Percentiles rank a stretch among this genome's conserved stretches.
phyloP scores from a whole-genome alignment of 1,140 invertebrate species.

The Eupristina koningsbergeri region DNA sequence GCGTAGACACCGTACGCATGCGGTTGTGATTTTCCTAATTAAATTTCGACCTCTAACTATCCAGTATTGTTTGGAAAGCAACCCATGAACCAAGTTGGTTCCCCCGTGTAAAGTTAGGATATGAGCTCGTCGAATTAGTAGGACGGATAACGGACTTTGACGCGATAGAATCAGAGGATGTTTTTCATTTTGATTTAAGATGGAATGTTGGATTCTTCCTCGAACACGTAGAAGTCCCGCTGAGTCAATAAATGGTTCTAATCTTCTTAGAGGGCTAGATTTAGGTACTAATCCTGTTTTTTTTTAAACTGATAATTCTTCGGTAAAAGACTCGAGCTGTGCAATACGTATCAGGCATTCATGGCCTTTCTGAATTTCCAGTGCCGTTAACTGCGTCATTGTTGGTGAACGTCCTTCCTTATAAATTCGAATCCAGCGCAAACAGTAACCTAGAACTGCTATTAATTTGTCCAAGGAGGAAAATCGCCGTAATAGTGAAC shows the following conservation, averaged over 20 bases:
- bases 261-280: background rate
- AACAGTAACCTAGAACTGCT: background rate
- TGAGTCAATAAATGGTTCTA: background rate
- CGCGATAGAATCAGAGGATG: slow-evolving; percentile 7
- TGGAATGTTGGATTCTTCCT: background rate
- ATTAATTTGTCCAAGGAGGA: background rate
- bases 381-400: too few relatives aligned
- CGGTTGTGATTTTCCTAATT: background rate
- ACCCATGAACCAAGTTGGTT: background rate
- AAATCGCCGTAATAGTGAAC: too few relatives aligned
- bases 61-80: background rate
- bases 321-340: too few relatives aligned
- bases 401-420: too few relatives aligned
- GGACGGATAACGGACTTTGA: background rate
- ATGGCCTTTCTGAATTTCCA: too few relatives aligned
- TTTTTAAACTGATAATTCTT: too few relatives aligned
- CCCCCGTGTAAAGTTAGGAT: background rate
- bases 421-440: too few relatives aligned
- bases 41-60: background rate
- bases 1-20: background rate
- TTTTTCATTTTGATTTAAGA: background rate
- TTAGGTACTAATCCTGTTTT: background rate
- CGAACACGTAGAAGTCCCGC: background rate
- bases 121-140: background rate
- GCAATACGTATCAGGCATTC: too few relatives aligned